Evolutionary conservation across 2,113 vertebrate genomes (phyloP).

Genomic region (Chaetodon trifascialis): DNA sequence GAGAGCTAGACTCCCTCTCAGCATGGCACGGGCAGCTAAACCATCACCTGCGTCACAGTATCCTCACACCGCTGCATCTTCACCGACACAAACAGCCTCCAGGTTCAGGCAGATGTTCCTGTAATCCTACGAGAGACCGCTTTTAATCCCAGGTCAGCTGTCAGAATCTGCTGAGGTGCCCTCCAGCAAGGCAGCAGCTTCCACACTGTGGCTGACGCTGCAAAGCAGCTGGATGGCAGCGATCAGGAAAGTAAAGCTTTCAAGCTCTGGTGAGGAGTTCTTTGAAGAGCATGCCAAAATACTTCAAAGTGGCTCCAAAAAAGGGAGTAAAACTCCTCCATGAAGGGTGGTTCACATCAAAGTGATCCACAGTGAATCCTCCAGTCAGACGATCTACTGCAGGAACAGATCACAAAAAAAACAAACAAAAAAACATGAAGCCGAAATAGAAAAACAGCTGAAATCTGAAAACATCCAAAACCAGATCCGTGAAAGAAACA

Average conservation of each 20-base stretch:
- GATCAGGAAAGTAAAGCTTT: not conserved
- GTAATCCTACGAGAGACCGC: not conserved
- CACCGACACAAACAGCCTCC: not conserved
- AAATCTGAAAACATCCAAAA: not conserved
- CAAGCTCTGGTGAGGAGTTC: not conserved
- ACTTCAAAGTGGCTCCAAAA: not conserved
- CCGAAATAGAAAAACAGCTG: not conserved
- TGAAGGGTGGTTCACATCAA: not conserved
- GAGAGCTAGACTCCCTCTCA: slow-evolving; percentile 8
- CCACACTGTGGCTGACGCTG: not conserved
- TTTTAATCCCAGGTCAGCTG: not conserved
- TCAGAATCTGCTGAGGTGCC: not conserved
- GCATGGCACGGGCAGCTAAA: slow-evolving; percentile 51
- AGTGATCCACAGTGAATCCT: not conserved
- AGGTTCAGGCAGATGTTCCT: not conserved
- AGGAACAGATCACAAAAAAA: no score
- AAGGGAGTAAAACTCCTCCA: no score
- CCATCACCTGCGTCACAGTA: slow-evolving; percentile 38
- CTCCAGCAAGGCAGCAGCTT: not conserved
- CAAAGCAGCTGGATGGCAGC: not conserved
- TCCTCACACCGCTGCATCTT: not conserved
- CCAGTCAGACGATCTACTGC: no score
- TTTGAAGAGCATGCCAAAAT: not conserved
- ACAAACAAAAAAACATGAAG: no score
- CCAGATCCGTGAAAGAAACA: not conserved